A percentile compares a stretch with the other conserved stretches of the same genome.
Conservation (phyloP, 2,113 vertebrate genomes). For the Casuarius casuarius region DNA sequence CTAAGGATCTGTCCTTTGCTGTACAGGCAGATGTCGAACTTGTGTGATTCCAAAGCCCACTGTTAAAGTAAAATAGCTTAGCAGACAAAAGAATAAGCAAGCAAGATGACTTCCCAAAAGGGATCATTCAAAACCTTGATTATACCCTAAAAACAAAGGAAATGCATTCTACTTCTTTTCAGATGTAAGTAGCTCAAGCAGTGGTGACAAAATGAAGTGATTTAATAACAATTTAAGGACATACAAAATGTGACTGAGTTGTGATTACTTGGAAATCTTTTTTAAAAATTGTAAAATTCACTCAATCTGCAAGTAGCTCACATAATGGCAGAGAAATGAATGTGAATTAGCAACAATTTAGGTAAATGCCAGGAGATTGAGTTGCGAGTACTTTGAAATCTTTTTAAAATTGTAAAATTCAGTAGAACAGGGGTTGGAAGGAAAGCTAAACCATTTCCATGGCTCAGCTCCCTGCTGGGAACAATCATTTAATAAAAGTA, state of each 20-base stretch:
- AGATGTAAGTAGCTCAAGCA: neutral
- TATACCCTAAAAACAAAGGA: neutral
- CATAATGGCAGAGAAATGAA: constrained; percentile 12
- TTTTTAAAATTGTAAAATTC: neutral
- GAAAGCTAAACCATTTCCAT: neutral
- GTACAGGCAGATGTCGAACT: neutral
- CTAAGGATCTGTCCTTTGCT: neutral
- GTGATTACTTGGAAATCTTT: neutral
- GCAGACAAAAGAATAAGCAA: neutral
- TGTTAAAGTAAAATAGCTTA: neutral
- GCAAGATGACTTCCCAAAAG: neutral
- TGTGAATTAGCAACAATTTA: neutral
- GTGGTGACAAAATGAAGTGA: neutral
- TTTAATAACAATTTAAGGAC: neutral
- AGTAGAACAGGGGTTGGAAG: neutral
- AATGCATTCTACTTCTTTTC: neutral
- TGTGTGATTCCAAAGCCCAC: neutral
- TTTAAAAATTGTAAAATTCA: neutral
- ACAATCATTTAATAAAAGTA: neutral
- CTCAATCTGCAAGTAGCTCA: neutral
- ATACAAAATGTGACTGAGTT: neutral
- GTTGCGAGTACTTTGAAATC: neutral
- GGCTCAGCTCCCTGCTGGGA: neutral
- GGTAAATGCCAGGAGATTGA: neutral
- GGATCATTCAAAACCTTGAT: neutral